Conservation (phyloP, 2,888 invertebrate genomes). For the Cremastobaeus sp. region DNA sequence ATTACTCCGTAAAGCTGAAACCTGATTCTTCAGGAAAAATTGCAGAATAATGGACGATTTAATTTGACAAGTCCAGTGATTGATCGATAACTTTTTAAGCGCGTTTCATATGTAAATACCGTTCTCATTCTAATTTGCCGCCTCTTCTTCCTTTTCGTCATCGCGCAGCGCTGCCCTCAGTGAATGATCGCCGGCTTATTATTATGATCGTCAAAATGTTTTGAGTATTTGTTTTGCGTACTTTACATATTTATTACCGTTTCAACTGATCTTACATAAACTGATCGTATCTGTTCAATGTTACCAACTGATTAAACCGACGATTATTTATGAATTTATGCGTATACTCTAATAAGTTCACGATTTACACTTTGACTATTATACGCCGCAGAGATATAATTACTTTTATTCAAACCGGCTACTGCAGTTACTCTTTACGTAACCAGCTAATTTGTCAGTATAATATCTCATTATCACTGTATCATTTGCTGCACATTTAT, state of each 20-base stretch:
- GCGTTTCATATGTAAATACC: conserved; percentile 39
- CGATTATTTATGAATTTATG: conserved; percentile 57
- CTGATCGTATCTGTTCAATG: conserved; percentile 48
- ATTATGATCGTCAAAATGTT: conserved; percentile 40
- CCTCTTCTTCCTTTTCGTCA: conserved; percentile 6
- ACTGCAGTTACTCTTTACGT: conserved; percentile 39
- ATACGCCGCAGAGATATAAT: conserved; percentile 43
- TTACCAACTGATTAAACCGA: conserved; percentile 49
- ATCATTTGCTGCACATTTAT: conserved; percentile 45
- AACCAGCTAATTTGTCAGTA: conserved; percentile 54
- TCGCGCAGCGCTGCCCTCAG: conserved; percentile 19
- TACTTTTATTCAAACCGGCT: conserved; percentile 36
- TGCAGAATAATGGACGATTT: conserved; percentile 41
- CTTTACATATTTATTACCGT: conserved; percentile 44
- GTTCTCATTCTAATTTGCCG: conserved; percentile 16
- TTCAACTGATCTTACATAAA: conserved; percentile 44
- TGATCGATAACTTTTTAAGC: conserved; percentile 48
- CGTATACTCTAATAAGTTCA: conserved; percentile 51
- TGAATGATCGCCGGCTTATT: conserved; percentile 27
- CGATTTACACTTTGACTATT: conserved; percentile 55
- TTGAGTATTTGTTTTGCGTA: conserved; percentile 40
- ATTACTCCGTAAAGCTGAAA: conserved; percentile 44
- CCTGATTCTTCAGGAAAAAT: conserved; percentile 31
- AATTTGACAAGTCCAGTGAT: conserved; percentile 33
- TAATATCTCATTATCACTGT: conserved; percentile 45